Evolutionary conservation across 1,140 invertebrate species (phyloP).

Genomic region (Calycopis cecrops): DNA sequence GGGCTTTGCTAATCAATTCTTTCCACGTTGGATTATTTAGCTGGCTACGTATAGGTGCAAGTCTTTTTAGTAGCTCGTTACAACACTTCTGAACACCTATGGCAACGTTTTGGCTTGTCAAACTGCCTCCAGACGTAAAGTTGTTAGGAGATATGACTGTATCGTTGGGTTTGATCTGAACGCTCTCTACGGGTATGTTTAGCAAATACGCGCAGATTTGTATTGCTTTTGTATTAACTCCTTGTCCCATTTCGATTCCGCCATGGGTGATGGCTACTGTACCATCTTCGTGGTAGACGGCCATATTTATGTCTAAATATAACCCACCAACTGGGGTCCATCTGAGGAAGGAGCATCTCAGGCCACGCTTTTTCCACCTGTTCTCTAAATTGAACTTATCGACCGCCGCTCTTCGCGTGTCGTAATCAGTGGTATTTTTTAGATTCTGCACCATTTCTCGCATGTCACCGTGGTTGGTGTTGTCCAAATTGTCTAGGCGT

Average conservation of each 20-base stretch:
- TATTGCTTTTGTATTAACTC: conserved; percentile 83
- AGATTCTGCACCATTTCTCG: conserved; percentile 46
- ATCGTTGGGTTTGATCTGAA: conserved; percentile 80
- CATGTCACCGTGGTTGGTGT: conserved; percentile 49
- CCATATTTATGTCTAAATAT: conserved; percentile 78
- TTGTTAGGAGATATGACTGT: conserved; percentile 77
- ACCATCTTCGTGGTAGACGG: conserved; percentile 84
- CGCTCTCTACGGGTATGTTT: conserved; percentile 79
- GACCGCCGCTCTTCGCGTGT: conserved; percentile 73
- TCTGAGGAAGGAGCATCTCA: conserved; percentile 81
- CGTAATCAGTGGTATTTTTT: conserved; percentile 76
- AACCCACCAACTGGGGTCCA: conserved; percentile 75
- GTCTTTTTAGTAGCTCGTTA: conserved; percentile 68
- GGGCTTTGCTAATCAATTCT: conserved; percentile 75
- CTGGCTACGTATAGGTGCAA: conserved; percentile 77
- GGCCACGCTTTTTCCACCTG: conserved; percentile 86
- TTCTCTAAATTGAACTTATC: conserved; percentile 80
- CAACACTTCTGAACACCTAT: conserved; percentile 37
- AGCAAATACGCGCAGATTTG: conserved; percentile 84
- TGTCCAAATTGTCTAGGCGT: conserved; percentile 78
- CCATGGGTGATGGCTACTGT: conserved; percentile 84
- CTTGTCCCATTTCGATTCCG: conserved; percentile 90
- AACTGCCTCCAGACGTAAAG: conserved; percentile 75
- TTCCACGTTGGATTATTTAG: conserved; percentile 77
- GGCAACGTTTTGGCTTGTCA: conserved; percentile 24